A percentile compares a stretch with the other conserved stretches of the same genome.
Evolutionary conservation across 1,140 invertebrate species (phyloP).

Genomic region (Leptoteleia sp.): DNA sequence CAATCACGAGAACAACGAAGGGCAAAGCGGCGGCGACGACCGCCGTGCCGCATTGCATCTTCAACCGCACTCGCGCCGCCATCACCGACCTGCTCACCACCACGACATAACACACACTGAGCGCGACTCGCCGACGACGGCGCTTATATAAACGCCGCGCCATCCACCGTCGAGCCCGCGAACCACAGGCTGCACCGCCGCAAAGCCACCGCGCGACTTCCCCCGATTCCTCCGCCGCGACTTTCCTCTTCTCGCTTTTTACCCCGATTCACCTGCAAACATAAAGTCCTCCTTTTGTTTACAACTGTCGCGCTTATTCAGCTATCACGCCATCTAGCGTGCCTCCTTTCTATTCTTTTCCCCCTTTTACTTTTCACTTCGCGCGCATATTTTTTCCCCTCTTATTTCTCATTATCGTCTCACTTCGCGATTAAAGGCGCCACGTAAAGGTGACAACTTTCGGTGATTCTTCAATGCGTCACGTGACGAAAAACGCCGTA

Average conservation of each 20-base stretch:
- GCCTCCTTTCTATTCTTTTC: no score
- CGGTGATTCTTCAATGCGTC: no score
- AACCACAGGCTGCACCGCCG: conserved; percentile 47
- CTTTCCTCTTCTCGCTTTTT: conserved; percentile 54
- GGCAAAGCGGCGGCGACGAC: conserved; percentile 69
- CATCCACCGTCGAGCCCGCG: conserved; percentile 54
- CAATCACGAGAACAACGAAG: conserved; percentile 73
- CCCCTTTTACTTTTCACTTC: no score
- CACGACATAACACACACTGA: conserved; percentile 78
- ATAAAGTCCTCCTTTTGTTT: conserved; percentile 37
- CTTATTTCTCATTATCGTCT: no score
- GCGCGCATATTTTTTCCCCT: no score
- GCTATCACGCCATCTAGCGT: no score
- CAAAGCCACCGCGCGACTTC: conserved; percentile 19
- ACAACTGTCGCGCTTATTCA: conserved; percentile 27
- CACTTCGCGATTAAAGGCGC: no score
- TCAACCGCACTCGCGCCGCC: conserved; percentile 79
- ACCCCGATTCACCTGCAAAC: conserved; percentile 45
- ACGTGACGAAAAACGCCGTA: no score
- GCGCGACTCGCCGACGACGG: conserved; percentile 64
- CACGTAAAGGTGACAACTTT: no score
- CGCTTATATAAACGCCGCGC: conserved; percentile 74
- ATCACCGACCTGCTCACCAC: conserved; percentile 72
- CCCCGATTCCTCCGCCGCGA: conserved; percentile 25
- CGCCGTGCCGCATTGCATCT: conserved; percentile 77